Conservation (phyloP, 1,140 invertebrate genomes). For the Solenopsis fugax region DNA sequence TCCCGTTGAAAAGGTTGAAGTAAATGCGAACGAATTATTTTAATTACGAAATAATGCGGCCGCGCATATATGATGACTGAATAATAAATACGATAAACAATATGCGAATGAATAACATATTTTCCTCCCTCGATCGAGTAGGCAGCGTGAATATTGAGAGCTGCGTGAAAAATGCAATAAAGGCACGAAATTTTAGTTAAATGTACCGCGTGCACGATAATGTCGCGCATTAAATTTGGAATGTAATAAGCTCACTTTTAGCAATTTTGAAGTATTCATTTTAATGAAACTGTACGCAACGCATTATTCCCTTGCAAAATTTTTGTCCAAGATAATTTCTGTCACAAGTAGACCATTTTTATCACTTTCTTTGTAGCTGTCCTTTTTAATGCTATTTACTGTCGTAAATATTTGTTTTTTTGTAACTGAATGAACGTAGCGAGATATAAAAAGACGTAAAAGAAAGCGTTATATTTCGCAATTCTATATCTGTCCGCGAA, state of each 20-base stretch:
- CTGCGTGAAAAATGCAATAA: constrained; percentile 15
- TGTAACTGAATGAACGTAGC: neutral
- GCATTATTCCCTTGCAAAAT: neutral
- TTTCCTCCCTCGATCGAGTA: neutral
- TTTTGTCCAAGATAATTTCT: neutral
- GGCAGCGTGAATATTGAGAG: neutral
- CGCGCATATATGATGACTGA: neutral
- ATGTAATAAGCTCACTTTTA: constrained; percentile 36
- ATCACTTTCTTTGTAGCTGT: neutral
- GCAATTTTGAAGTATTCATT: neutral
- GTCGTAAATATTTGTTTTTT: constrained; percentile 11
- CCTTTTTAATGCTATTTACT: neutral
- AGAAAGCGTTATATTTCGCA: neutral
- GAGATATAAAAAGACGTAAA: neutral
- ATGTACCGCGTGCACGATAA: constrained; percentile 5
- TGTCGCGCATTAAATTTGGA: constrained; percentile 36
- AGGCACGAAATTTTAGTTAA: constrained; percentile 25
- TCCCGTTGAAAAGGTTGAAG: neutral
- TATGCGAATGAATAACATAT: constrained; percentile 31
- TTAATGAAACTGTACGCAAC: constrained; percentile 3
- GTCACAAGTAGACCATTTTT: neutral
- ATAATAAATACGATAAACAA: constrained; percentile 33
- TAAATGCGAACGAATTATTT: constrained; percentile 32
- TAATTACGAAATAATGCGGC: neutral
- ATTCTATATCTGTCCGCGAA: neutral